Evolutionary conservation across 2,113 vertebrate genomes (phyloP).

Genomic region (Irena cyanogastra): DNA sequence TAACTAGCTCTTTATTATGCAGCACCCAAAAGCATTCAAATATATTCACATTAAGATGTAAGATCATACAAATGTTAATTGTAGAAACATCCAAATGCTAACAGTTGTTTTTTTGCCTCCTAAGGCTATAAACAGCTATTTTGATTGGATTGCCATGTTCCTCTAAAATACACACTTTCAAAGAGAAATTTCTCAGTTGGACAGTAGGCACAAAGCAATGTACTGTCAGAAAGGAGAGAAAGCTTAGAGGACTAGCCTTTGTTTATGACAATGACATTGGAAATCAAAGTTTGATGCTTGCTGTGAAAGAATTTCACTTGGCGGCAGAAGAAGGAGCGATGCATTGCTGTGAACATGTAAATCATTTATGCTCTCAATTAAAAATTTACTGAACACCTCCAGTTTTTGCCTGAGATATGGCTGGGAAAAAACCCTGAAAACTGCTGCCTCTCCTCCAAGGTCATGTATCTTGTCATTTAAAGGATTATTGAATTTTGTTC

Average conservation of each 20-base stretch:
- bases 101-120: conserved; percentile 6
- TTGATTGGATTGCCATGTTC: neutral
- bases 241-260: neutral
- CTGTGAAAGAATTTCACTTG: neutral
- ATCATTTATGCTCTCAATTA: conserved; percentile 29
- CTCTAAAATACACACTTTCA: neutral
- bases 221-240: neutral
- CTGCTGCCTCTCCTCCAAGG: neutral
- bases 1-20: neutral
- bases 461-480: neutral
- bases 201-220: neutral
- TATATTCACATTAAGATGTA: neutral
- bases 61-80: neutral
- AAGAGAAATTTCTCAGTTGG: neutral
- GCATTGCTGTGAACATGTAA: neutral
- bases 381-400: conserved; percentile 26
- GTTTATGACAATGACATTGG: neutral
- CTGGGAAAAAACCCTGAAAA: neutral
- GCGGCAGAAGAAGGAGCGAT: neutral
- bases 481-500: neutral
- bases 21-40: conserved; percentile 36
- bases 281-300: neutral
- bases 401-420: neutral
- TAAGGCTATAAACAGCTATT: neutral
- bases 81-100: neutral